Evolutionary conservation across 2,113 vertebrate genomes (phyloP).

Genomic region (Otus sunia): DNA sequence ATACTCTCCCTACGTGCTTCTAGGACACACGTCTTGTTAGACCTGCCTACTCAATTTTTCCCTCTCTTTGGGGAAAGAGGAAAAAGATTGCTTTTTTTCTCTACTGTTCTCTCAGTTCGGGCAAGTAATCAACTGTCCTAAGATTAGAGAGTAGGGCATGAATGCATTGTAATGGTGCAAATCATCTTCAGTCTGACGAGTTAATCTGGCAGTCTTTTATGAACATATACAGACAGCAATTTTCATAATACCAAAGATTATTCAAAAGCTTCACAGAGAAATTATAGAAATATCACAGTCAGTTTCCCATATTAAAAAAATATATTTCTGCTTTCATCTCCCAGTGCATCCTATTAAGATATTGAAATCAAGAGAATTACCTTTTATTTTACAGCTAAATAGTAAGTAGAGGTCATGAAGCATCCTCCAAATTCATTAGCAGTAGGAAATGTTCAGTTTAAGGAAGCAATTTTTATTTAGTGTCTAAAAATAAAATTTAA

Average conservation of each 20-base stretch:
- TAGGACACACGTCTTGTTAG: fast-evolving
- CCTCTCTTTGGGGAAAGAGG: background rate
- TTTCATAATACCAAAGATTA: background rate
- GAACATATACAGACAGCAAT: background rate
- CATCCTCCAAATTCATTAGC: background rate
- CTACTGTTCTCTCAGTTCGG: background rate
- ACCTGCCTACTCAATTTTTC: background rate
- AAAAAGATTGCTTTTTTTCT: background rate
- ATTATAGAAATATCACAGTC: background rate
- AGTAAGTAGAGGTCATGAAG: background rate
- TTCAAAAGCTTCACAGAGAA: background rate
- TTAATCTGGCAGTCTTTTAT: background rate
- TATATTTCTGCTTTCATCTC: background rate
- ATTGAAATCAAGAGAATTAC: background rate
- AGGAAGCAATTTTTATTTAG: background rate
- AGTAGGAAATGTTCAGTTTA: background rate
- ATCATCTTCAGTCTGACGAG: background rate
- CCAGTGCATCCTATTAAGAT: background rate
- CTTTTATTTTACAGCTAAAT: background rate
- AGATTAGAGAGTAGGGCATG: background rate
- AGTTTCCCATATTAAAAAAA: background rate
- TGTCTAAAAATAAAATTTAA: background rate
- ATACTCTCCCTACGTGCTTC: fast-evolving
- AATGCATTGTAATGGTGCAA: background rate
- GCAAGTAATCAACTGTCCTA: background rate